Conservation (phyloP, 2,888 invertebrate genomes). For the Noctua fimbriata region DNA sequence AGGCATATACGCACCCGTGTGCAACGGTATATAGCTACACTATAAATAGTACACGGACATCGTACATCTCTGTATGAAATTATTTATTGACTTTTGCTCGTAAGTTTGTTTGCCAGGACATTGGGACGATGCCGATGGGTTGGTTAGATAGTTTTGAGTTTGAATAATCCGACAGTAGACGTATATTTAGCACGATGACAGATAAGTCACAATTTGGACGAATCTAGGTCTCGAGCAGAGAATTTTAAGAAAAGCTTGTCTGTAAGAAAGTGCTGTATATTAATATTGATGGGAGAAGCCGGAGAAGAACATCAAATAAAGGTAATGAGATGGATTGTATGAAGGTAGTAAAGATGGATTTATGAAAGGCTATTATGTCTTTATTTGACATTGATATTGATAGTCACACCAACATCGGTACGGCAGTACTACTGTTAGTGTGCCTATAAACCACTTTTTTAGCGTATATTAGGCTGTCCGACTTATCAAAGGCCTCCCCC, state of each 20-base stretch:
- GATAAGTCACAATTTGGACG: background rate
- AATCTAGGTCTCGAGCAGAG: background rate
- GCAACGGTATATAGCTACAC: slow-evolving; percentile 67
- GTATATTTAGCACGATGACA: background rate
- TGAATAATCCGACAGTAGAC: background rate
- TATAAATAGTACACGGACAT: slow-evolving; percentile 56
- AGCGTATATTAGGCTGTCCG: background rate
- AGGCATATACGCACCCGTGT: slow-evolving; percentile 64
- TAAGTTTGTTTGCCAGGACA: slow-evolving; percentile 6
- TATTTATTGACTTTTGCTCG: slow-evolving; percentile 15
- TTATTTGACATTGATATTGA: background rate
- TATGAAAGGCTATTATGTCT: background rate
- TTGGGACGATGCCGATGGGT: background rate
- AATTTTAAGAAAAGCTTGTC: background rate
- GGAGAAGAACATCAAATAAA: background rate
- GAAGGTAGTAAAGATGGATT: background rate
- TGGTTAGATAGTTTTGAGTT: background rate
- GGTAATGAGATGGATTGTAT: background rate
- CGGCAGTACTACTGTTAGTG: background rate
- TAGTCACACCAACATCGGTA: background rate
- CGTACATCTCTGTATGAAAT: slow-evolving; percentile 34
- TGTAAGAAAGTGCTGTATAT: background rate
- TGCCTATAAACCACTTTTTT: background rate
- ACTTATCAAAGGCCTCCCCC: background rate
- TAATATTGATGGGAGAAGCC: background rate